Percentiles rank a stretch among this genome's conserved stretches.
Evolutionary conservation across 2,888 invertebrate species (phyloP).

Genomic region (Invenusta paracnida): DNA sequence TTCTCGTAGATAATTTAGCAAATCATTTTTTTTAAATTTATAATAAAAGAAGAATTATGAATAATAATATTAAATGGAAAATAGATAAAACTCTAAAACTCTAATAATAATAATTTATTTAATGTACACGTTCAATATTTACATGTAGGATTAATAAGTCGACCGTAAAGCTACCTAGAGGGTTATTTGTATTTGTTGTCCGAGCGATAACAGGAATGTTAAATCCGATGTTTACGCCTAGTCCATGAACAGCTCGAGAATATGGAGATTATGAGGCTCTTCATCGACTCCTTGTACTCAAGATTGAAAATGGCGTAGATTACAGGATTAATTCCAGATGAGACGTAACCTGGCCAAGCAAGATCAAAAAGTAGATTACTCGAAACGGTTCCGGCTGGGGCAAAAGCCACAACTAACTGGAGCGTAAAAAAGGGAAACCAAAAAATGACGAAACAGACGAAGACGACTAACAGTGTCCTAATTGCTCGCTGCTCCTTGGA

Average conservation of each 20-base stretch:
- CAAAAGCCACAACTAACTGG: constrained; percentile 35
- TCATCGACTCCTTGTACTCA: constrained; percentile 36
- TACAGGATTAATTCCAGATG: constrained; percentile 41
- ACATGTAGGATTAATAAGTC: no score
- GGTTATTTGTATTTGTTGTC: no score
- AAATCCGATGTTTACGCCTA: not conserved
- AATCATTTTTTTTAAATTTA: no score
- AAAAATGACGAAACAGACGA: constrained; percentile 40
- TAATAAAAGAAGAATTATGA: no score
- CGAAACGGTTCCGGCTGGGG: not conserved
- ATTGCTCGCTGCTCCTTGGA: constrained; percentile 43
- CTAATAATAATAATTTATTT: no score
- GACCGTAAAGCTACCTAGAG: no score
- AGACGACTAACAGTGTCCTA: constrained; percentile 41
- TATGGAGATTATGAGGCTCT: not conserved
- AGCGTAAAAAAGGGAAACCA: constrained; percentile 43
- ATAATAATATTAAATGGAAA: no score
- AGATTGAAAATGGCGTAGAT: constrained; percentile 41
- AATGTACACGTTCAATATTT: no score
- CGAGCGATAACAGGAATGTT: not conserved
- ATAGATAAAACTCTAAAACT: no score
- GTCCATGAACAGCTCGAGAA: not conserved
- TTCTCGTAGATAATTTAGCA: no score
- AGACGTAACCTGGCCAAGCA: constrained; percentile 42
- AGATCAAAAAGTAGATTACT: constrained; percentile 38